Percentiles rank a stretch among this genome's conserved stretches.
These are phyloP conservation scores for Archips crataeganus DNA, from an alignment of 2,888 invertebrate genomes.

Conservation along the genomic window DNA sequence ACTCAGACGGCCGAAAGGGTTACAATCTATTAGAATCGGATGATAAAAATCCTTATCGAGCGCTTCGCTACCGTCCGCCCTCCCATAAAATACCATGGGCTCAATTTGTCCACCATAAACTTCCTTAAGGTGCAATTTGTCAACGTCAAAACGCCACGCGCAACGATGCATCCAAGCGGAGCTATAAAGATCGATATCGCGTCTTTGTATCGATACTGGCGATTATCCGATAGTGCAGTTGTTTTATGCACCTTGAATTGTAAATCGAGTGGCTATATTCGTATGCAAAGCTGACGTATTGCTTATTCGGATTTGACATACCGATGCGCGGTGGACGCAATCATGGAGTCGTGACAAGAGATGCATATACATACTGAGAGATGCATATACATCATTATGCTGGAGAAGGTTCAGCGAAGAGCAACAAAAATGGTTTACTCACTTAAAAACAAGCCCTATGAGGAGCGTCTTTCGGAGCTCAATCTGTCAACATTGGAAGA, in stretches of 20 bases:
- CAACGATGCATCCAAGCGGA: slow-evolving; percentile 72
- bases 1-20: slow-evolving; percentile 24
- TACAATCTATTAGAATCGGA: slow-evolving; percentile 30
- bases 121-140: slow-evolving; percentile 75
- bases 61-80: slow-evolving; percentile 56
- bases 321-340: slow-evolving; percentile 59
- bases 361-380: too few species aligned
- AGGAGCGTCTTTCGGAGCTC: too few species aligned
- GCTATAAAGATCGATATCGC: slow-evolving; percentile 77
- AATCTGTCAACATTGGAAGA: too few species aligned
- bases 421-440: too few species aligned
- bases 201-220: slow-evolving; percentile 70
- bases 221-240: slow-evolving; percentile 67
- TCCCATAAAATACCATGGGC: slow-evolving; percentile 71
- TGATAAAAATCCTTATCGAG: slow-evolving; percentile 53
- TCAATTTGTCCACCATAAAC: slow-evolving; percentile 79
- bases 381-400: too few species aligned
- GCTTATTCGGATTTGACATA: slow-evolving; percentile 72
- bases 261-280: slow-evolving; percentile 63
- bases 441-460: too few species aligned
- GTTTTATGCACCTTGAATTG: slow-evolving; percentile 63
- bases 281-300: slow-evolving; percentile 67
- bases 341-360: slow-evolving; percentile 55
- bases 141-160: slow-evolving; percentile 73
- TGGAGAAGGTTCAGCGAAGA: too few species aligned